phyloP scores from a whole-genome alignment of 2,113 vertebrate species.

The Platysternon megacephalum region DNA sequence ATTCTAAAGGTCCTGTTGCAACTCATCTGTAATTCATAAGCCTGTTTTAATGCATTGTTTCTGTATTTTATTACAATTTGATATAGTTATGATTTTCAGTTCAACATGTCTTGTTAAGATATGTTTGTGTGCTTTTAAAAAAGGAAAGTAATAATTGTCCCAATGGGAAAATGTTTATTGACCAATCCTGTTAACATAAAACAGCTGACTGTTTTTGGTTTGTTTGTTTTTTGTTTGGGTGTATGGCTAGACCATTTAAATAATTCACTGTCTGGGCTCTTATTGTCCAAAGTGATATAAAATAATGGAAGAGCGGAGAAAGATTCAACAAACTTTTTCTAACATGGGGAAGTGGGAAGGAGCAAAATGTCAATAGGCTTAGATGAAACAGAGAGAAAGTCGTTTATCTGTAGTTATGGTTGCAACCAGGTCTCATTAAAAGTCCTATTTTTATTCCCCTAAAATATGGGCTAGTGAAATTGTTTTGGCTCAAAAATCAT shows the following conservation, averaged over 20 bases:
- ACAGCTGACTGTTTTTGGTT: background rate
- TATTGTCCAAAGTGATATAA: background rate
- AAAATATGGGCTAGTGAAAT: background rate
- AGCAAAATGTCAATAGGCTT: background rate
- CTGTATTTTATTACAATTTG: background rate
- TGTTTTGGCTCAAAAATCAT: background rate
- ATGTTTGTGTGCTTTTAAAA: background rate
- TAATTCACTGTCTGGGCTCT: background rate
- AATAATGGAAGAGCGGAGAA: background rate
- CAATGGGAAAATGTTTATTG: background rate
- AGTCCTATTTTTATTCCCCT: background rate
- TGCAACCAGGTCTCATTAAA: background rate
- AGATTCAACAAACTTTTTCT: background rate
- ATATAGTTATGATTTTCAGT: background rate
- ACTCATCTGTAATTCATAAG: background rate
- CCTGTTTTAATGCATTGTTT: background rate
- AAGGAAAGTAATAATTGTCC: background rate
- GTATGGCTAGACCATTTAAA: background rate
- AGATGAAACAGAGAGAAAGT: background rate
- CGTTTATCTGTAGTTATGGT: background rate
- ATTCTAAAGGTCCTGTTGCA: constrained; percentile 8
- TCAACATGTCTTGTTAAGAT: background rate
- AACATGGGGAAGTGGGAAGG: background rate
- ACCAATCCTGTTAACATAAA: fast-evolving
- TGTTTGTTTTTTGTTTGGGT: background rate